Percentiles rank a stretch among this genome's conserved stretches.
These are phyloP conservation scores for Lithosia quadra DNA, from an alignment of 2,888 invertebrate genomes.

Conservation along the genomic window DNA sequence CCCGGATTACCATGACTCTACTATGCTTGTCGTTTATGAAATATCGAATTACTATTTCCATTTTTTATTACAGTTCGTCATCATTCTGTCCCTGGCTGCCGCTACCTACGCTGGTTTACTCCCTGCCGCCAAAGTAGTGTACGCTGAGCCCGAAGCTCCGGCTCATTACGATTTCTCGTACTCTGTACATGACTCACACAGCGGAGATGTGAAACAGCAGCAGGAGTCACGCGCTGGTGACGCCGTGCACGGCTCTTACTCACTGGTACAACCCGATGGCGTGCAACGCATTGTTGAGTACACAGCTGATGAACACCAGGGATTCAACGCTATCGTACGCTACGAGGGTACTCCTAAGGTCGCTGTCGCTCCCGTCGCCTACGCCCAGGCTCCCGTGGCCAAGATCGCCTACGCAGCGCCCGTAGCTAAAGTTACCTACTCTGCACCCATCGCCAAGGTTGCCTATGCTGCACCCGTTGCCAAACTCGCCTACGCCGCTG, in stretches of 20 bases:
- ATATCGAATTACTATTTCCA: neutral
- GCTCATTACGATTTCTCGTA: conserved; percentile 80
- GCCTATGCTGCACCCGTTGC: conserved; percentile 62
- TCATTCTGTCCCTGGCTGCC: conserved; percentile 68
- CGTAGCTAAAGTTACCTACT: conserved; percentile 49
- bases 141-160: conserved; percentile 73
- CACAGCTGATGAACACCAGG: conserved; percentile 76
- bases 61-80: conserved; percentile 60
- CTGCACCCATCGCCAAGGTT: conserved; percentile 56
- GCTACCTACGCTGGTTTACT: conserved; percentile 59
- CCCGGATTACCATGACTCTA: neutral
- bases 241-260: conserved; percentile 80
- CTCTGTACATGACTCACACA: conserved; percentile 79
- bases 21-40: neutral
- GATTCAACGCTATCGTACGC: conserved; percentile 80
- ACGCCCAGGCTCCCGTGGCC: conserved; percentile 52
- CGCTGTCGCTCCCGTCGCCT: conserved; percentile 50
- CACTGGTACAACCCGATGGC: conserved; percentile 82
- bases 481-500: conserved; percentile 60
- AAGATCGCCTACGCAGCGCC: conserved; percentile 50
- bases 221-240: conserved; percentile 79
- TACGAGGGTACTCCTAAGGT: conserved; percentile 75
- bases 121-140: conserved; percentile 68
- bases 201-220: conserved; percentile 82
- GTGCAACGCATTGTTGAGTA: conserved; percentile 80